Base-by-base conservation (phyloP, 2,888 invertebrate species). In the Lithophane socia region DNA sequence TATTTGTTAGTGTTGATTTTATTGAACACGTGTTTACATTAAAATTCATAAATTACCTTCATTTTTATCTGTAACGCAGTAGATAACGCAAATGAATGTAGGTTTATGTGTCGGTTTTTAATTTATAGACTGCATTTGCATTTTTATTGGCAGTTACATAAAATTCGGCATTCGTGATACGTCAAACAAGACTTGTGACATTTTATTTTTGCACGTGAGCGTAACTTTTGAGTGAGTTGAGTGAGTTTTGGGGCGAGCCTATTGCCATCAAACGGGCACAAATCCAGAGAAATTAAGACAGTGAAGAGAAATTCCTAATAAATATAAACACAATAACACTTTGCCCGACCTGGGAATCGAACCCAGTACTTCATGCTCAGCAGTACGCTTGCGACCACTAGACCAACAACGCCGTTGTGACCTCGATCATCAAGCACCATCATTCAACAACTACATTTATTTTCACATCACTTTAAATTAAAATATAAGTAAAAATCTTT, bases 91-190 rank as follows among this genome's bases (percentile, higher is more conserved):
- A 70, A 78, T 75, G 76, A 75, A 83, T 82, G 72, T 86, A 80
- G 82, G 87, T 87, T 86, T 87, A 73, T 75, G 72, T 79, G 80
- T 75, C 77, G 49, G 10, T n/a, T 79, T 75, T 80, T 82, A 79
- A 72, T 82, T 80, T 83, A 73, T 76, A 72, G 67, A 58, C 52
- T 72, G 71, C 63, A 87, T 88, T 88, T 77, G 76, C 88, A 88
- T 88, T 82, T 87, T 85, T 84, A 88, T 86, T 80, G 79, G 42
- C 56, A 37, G 79, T 88, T 85, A 88, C 72, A 72, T 86, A 85
- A 87, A 78, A 65, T 29, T 56, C 72, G 12, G 47, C 65, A 79
- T 72, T 56, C 56, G 56, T 56, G 16, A 63, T 66, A 69, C 10
- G 52, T 73, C 3, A 60, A 66, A 54, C 5, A 74, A 69, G 58